These are phyloP conservation scores for Leiothrix lutea DNA, from an alignment of 2,113 vertebrate genomes.

Conservation along the genomic window DNA sequence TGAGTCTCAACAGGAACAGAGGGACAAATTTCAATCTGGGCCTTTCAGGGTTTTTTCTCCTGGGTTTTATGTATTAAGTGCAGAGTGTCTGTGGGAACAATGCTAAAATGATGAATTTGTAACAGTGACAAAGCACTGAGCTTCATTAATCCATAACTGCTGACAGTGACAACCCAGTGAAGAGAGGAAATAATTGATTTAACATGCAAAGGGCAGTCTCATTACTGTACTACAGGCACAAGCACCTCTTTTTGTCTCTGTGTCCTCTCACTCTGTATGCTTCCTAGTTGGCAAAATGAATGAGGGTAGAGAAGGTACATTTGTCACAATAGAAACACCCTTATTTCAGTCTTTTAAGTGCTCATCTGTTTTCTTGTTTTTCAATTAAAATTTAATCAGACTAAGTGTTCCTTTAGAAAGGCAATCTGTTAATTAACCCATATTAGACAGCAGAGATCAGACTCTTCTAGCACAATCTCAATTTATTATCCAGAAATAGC, in stretches of 20 bases:
- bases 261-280: background rate
- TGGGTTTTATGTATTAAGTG: background rate
- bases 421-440: background rate
- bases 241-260: background rate
- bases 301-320: background rate
- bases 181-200: background rate
- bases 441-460: background rate
- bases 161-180: background rate
- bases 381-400: background rate
- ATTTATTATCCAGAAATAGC: slow-evolving; percentile 2
- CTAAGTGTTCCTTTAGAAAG: background rate
- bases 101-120: background rate
- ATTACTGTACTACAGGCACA: background rate
- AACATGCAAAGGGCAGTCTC: background rate
- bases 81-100: background rate
- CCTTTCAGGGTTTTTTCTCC: background rate
- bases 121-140: background rate
- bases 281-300: background rate
- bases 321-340: background rate
- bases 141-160: background rate
- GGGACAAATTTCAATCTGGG: background rate
- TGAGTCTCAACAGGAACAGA: background rate
- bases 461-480: background rate
- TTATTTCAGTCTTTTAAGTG: background rate
- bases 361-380: background rate